These are phyloP conservation scores for Ceramica pisi DNA, from an alignment of 2,888 invertebrate genomes.

Conservation along the genomic window DNA sequence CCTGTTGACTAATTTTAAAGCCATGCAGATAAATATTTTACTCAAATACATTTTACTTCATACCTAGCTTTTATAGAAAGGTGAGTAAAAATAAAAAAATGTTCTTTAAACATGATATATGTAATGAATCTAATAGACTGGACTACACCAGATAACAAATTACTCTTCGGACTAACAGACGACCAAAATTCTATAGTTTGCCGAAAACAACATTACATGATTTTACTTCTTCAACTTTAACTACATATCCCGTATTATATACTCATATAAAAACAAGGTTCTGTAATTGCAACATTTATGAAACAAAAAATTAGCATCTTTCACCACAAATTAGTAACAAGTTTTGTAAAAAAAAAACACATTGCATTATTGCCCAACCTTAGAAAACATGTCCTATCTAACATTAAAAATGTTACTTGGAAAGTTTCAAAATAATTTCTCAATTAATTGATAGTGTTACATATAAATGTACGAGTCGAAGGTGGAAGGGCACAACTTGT, in stretches of 20 bases:
- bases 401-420: constrained; percentile 60
- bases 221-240: too few relatives aligned
- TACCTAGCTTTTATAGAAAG: too few relatives aligned
- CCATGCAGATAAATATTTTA: too few relatives aligned
- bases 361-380: constrained; percentile 61
- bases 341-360: constrained; percentile 35
- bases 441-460: constrained; percentile 74
- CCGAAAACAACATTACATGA: too few relatives aligned
- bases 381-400: constrained; percentile 71
- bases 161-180: background rate
- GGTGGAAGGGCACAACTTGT: constrained; percentile 61
- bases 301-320: background rate
- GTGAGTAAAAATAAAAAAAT: too few relatives aligned
- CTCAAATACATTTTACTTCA: too few relatives aligned
- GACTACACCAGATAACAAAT: background rate
- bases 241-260: too few relatives aligned
- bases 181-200: background rate
- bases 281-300: too few relatives aligned
- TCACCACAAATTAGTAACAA: background rate
- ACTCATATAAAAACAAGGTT: background rate
- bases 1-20: too few relatives aligned
- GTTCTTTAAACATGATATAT: background rate
- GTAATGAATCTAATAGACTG: background rate
- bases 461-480: constrained; percentile 74
- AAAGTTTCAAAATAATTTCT: constrained; percentile 73